Base-by-base conservation (phyloP, 2,888 invertebrate species). In the Ptychoptera albimana region DNA sequence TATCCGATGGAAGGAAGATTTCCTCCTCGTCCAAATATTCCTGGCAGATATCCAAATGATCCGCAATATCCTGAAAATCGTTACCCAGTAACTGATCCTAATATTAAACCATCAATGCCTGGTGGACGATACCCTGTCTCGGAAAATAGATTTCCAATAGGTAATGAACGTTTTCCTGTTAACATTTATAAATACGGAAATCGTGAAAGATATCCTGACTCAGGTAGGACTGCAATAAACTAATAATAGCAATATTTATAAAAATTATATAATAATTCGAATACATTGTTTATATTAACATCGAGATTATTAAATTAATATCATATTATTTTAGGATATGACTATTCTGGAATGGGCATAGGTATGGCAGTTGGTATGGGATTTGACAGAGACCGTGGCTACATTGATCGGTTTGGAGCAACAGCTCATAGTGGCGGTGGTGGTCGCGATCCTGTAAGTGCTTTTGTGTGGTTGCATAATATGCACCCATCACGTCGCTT, bases 71-170 rank as follows among this genome's bases (percentile, higher is more conserved):
- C 64, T 0, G 61, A 61, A 37, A 62, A 64, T 42, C 23, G 23
- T 23, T 56, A 55, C 30, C 55, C 63, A 11, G 67, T 66, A 50
- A 68, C 62, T 49, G 60, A 63, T 39, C 67, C 71, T 1, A 73
- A 67, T 41, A 64, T 69, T 1, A 72, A 70, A 10, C 69, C 72
- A 10, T 64, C 66, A 13, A 23, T 23, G 23, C 54, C 53, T 39
- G 55, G 63, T 35, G 70, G 68, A 50, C 68, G 71, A 55, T 72
- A 70, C 50, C 71, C 72, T 6, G 56, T 64, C 5, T 65, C 64
- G 7, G 57, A 62, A 2, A 74, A 71, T 53, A 66, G 72, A 30
- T 74, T 72, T 52, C 74, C 76, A 45, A 69, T 64, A 50, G 67
- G 66, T 46, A 61, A 56, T 13, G 67, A 69, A 48, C 64, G 68